These are phyloP conservation scores for Nipponacmea schrenckii DNA, from an alignment of 2,888 invertebrate species.

Conservation along the genomic window DNA sequence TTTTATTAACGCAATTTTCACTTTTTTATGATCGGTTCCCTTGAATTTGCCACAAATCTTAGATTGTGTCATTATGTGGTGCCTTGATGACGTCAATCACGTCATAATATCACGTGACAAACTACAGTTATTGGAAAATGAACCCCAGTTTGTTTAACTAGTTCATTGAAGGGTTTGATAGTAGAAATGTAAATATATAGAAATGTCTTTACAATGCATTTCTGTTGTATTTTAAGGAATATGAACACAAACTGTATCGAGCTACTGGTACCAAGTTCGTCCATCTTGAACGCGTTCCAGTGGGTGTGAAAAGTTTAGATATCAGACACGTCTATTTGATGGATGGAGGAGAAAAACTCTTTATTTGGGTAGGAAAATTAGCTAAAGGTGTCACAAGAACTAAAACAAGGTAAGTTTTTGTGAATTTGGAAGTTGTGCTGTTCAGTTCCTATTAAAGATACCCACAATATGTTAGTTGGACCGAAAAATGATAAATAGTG, in stretches of 20 bases:
- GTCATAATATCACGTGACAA: too few relatives aligned
- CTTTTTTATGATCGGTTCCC: too few relatives aligned
- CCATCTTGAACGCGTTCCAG: constrained; percentile 80
- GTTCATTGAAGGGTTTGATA: too few relatives aligned
- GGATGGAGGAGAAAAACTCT: constrained; percentile 86
- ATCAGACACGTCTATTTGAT: constrained; percentile 90
- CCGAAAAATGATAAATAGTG: not conserved
- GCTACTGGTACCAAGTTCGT: constrained; percentile 89
- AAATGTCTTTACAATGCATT: too few relatives aligned
- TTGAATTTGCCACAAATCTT: too few relatives aligned
- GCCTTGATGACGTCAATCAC: too few relatives aligned
- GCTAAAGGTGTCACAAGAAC: constrained; percentile 68
- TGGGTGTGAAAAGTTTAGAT: constrained; percentile 78
- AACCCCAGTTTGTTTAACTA: too few relatives aligned
- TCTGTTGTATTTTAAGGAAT: constrained; percentile 72
- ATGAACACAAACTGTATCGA: constrained; percentile 85
- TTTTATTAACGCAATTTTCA: too few relatives aligned
- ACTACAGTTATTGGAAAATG: too few relatives aligned
- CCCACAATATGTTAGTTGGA: not conserved
- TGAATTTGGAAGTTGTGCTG: not conserved
- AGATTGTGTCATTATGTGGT: too few relatives aligned
- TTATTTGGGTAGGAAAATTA: constrained; percentile 87
- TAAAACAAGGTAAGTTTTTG: constrained; percentile 55
- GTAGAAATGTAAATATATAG: too few relatives aligned
- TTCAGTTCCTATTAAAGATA: not conserved